Conservation (phyloP, 1,140 invertebrate species). For the Drosophila tsacasi region DNA sequence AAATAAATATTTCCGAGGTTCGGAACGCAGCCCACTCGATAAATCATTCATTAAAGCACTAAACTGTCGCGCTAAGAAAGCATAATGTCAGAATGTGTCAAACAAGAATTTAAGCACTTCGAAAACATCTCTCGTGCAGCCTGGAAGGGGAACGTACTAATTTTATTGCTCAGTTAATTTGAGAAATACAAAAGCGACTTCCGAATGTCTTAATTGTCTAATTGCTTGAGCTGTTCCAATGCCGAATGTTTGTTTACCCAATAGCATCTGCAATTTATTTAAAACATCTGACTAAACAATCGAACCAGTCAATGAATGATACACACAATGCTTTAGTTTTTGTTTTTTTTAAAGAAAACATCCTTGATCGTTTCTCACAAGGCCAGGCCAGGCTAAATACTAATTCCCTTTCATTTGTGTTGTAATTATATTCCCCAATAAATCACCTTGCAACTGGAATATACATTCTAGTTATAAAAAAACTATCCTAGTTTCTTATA, state of each 20-base stretch:
- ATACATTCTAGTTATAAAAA: not conserved
- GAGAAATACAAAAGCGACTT: conserved; percentile 26
- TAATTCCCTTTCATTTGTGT: not conserved
- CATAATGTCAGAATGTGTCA: conserved; percentile 49
- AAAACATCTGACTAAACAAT: conserved; percentile 57
- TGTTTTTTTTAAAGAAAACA: not conserved
- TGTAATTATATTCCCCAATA: not conserved
- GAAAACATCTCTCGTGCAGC: conserved; percentile 24
- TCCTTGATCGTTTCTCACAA: conserved; percentile 1
- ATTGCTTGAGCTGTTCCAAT: conserved; percentile 29
- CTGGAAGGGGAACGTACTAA: not conserved
- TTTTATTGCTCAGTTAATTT: conserved; percentile 32
- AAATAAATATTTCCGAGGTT: conserved; percentile 36
- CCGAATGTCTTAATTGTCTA: conserved; percentile 46
- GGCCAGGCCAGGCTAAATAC: not conserved
- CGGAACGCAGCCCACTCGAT: conserved; percentile 12
- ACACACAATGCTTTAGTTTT: conserved; percentile 24
- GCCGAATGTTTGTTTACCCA: conserved; percentile 54
- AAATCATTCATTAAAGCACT: conserved; percentile 51
- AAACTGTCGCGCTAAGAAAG: conserved; percentile 34
- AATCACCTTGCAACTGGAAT: not conserved
- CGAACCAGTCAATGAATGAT: conserved; percentile 39
- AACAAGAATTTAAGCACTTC: conserved; percentile 46
- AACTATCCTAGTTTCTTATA: not conserved
- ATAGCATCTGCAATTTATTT: conserved; percentile 55